These are phyloP conservation scores for Zonitis immaculata DNA, from an alignment of 2,888 invertebrate species.

Conservation along the genomic window DNA sequence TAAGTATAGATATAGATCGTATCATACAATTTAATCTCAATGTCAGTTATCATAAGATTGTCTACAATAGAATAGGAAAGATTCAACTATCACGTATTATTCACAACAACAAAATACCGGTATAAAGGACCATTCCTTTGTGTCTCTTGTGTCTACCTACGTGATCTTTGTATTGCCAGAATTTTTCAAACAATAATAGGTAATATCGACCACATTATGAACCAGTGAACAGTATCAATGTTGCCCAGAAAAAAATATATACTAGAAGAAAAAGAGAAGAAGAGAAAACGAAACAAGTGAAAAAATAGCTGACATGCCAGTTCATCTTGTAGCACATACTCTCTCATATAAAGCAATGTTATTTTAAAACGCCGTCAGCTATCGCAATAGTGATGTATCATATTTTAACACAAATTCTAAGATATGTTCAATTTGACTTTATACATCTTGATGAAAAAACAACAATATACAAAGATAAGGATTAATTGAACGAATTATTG, in stretches of 20 bases:
- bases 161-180: constrained; percentile 18
- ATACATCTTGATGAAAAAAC: background rate
- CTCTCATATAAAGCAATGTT: background rate
- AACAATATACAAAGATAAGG: background rate
- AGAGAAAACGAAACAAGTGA: background rate
- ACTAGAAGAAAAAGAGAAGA: background rate
- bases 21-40: too few species aligned
- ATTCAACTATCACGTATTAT: background rate
- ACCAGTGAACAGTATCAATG: background rate
- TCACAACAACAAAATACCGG: background rate
- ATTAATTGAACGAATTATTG: background rate
- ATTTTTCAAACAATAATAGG: constrained; percentile 16
- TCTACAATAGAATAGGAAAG: too few species aligned
- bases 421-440: background rate
- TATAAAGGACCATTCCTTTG: constrained; percentile 10
- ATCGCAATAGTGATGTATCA: background rate
- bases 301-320: background rate
- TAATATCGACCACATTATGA: constrained; percentile 15
- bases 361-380: background rate
- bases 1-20: too few species aligned
- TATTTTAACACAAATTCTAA: background rate
- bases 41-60: too few species aligned
- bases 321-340: background rate
- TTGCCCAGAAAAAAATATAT: background rate
- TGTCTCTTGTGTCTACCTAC: constrained; percentile 17